These are phyloP conservation scores for Gymnodraco acuticeps DNA, from an alignment of 2,797 vertebrate genomes.

Conservation along the genomic window DNA sequence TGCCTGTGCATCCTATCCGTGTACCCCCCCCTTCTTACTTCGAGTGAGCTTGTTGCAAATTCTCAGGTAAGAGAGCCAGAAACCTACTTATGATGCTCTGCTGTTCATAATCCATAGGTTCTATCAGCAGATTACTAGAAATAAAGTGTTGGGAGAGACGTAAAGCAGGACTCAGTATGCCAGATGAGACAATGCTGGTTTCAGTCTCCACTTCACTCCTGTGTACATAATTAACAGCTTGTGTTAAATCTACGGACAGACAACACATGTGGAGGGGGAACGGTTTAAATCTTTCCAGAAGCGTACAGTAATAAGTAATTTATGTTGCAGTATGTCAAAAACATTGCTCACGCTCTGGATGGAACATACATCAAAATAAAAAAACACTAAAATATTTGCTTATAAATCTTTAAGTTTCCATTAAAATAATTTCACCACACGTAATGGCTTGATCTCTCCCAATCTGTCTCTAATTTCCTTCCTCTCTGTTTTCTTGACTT, in stretches of 20 bases:
- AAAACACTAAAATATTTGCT: slow-evolving; percentile 26
- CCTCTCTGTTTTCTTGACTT: slow-evolving; percentile 70
- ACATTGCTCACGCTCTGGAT: slow-evolving; percentile 24
- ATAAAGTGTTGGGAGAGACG: slow-evolving; percentile 79
- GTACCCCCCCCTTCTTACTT: slow-evolving; percentile 41
- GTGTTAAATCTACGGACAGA: slow-evolving; percentile 52
- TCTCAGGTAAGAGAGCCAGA: slow-evolving; percentile 83
- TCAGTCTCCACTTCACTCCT: slow-evolving; percentile 68
- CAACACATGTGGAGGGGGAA: slow-evolving; percentile 51
- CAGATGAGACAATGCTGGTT: slow-evolving; percentile 80
- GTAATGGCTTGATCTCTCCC: slow-evolving; percentile 50
- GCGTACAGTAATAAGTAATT: slow-evolving; percentile 52
- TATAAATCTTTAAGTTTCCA: slow-evolving; percentile 42
- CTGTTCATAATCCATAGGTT: slow-evolving; percentile 85
- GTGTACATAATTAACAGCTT: slow-evolving; percentile 71
- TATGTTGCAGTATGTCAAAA: slow-evolving; percentile 48
- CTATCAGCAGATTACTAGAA: slow-evolving; percentile 86
- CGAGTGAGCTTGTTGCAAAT: slow-evolving; percentile 74
- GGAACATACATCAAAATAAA: slow-evolving; percentile 9
- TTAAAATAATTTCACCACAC: slow-evolving; percentile 37
- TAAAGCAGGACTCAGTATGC: slow-evolving; percentile 79
- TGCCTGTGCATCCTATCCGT: slow-evolving; percentile 75
- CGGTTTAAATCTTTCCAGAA: slow-evolving; percentile 57
- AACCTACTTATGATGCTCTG: slow-evolving; percentile 80
- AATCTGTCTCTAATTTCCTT: slow-evolving; percentile 49